Conservation (phyloP, 2,888 invertebrate genomes). For the Neoaliturus tenellus region DNA sequence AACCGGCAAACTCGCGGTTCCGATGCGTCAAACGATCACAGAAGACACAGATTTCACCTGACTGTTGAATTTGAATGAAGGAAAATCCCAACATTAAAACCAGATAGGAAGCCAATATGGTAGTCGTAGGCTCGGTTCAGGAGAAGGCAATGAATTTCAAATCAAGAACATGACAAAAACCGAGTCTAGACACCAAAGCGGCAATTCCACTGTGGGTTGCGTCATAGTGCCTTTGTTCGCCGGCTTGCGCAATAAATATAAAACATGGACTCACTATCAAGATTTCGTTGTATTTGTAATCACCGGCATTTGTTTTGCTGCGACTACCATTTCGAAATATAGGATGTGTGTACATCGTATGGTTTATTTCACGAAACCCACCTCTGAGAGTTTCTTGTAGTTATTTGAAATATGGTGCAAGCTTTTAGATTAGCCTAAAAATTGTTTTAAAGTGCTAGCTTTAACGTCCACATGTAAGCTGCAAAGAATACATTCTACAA, state of each 20-base stretch:
- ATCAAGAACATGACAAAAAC: conserved; percentile 46
- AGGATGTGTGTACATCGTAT: too few relatives aligned
- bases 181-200: conserved; percentile 9
- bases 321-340: not conserved
- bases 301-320: not conserved
- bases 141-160: conserved; percentile 34
- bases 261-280: conserved; percentile 7
- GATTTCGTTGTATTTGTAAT: conserved; percentile 6
- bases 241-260: not conserved
- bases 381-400: too few relatives aligned
- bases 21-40: not conserved
- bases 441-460: too few relatives aligned
- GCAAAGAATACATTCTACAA: too few relatives aligned
- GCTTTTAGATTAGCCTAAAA: too few relatives aligned
- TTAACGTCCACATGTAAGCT: too few relatives aligned
- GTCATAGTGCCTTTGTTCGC: not conserved
- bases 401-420: too few relatives aligned
- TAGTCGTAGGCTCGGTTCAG: not conserved
- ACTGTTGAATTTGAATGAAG: conserved; percentile 4
- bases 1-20: not conserved
- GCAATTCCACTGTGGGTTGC: not conserved
- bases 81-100: not conserved
- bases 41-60: conserved; percentile 1
- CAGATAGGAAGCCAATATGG: not conserved
- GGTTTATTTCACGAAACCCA: too few relatives aligned